Evolutionary conservation across 2,113 vertebrate species (phyloP), one percentile per base, ranked within the genome.

Genomic region (Brachyistius frenatus): DNA sequence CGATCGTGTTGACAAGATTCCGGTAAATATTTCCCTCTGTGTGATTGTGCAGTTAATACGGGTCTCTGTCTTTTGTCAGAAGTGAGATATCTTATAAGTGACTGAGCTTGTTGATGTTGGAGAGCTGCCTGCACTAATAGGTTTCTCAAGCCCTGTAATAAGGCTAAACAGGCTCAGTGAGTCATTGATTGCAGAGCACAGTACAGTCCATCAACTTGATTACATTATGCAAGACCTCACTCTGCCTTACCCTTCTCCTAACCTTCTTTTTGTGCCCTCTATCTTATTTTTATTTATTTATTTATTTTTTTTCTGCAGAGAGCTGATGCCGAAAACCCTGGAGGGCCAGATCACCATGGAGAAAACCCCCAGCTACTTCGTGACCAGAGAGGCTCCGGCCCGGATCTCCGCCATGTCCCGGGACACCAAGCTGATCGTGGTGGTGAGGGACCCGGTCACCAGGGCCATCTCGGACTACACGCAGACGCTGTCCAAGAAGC

Each of bases 291-390:
- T n/a, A n/a, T n/a, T 85, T 56, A 56, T 55, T 65, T 72, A 23
- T 23, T 23, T 23, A 23, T 23, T 81, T 62, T 57, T 54, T 76
- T 62, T 61, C 55, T 57, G 0, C 90, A 97, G 96, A 74, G 96
- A 96, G 47, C 93, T 98, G 91, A 98, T 98, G 97, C 97, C 97
- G 15, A 95, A 92, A 78, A 98, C 97, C 0, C 93, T 98, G 85
- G 97, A 98, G 35, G 97, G 97, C 15, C 97, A 99, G 95, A 97
- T 98, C 95, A 98, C 97, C 93, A 98, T 98, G 97, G 97, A 99
- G 95, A 98, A 99, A 92, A 98, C 97, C 2, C 97, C 97, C 92
- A 99, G 97, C 89, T 98, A 98, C 94, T 98, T 98, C 0, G 96
- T 99, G 83, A 98, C 97, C 36, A 93, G 95, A 82, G 97, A 98